Conservation (phyloP, 1,140 invertebrate genomes). For the Scylla paramamosain region DNA sequence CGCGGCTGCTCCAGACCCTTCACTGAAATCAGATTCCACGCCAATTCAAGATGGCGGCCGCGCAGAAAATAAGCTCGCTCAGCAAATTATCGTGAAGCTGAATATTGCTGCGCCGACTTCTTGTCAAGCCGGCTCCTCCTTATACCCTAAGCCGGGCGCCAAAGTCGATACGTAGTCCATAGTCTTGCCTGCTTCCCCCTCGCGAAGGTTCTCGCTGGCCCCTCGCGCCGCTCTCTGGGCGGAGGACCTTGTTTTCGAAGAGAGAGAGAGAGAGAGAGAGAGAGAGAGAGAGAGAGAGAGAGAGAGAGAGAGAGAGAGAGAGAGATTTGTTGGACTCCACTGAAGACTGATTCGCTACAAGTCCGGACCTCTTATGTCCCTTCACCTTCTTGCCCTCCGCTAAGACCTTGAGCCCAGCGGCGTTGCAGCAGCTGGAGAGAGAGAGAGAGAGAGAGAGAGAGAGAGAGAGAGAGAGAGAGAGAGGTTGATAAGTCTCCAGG, state of each 20-base stretch:
- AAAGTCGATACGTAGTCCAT: constrained; percentile 53
- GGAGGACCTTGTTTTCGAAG: neutral
- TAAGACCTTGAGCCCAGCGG: too few relatives aligned
- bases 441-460: constrained; percentile 16
- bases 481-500: neutral
- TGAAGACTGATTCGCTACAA: too few relatives aligned
- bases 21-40: neutral
- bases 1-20: neutral
- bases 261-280: neutral
- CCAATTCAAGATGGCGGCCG: neutral
- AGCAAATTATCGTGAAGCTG: neutral
- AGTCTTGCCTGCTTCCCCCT: constrained; percentile 27
- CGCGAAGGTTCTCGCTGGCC: neutral
- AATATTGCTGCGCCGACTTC: constrained; percentile 24
- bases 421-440: neutral
- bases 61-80: neutral
- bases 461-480: neutral
- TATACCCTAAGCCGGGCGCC: neutral
- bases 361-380: too few relatives aligned
- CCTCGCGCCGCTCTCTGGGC: neutral
- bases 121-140: constrained; percentile 26
- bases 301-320: neutral
- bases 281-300: constrained; percentile 1
- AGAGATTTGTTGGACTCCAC: neutral
- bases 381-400: too few relatives aligned